Conservation (phyloP, 2,797 vertebrate species). For the Clarias pachynema region DNA sequence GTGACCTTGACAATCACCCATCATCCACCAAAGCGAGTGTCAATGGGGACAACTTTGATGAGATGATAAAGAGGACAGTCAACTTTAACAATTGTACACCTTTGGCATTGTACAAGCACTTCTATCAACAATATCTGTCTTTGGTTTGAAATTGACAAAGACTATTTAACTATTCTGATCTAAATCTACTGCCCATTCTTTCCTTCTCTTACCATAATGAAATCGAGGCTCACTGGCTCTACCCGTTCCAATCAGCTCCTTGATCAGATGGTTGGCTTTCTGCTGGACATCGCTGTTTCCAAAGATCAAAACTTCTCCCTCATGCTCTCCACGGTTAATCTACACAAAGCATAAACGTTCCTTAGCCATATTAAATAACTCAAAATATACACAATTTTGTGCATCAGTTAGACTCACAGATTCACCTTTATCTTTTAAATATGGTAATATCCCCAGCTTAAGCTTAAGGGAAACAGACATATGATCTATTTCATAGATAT, state of each 20-base stretch:
- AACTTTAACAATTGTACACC: no score
- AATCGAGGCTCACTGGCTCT: slow-evolving; percentile 53
- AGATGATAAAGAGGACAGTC: no score
- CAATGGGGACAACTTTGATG: no score
- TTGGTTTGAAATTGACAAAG: background rate
- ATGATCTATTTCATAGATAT: background rate
- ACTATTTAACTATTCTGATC: background rate
- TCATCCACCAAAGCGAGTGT: no score
- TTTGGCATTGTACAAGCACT: background rate
- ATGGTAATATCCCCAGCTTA: background rate
- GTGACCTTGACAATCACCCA: no score
- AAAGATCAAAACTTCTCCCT: slow-evolving; percentile 84
- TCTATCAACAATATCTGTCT: background rate
- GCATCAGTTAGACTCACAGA: background rate
- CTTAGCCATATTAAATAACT: background rate
- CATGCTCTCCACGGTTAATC: slow-evolving; percentile 79
- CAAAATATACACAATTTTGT: background rate
- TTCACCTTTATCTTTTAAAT: background rate
- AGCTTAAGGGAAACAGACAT: background rate
- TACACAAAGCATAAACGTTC: slow-evolving; percentile 56
- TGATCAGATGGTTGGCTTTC: slow-evolving; percentile 86
- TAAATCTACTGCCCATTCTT: slow-evolving; percentile 28
- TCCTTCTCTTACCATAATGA: slow-evolving; percentile 63
- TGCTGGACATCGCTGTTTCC: slow-evolving; percentile 77
- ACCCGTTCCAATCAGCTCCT: slow-evolving; percentile 71